Evolutionary conservation across 2,888 invertebrate species (phyloP).

Genomic region (Shargacucullia verbasci): DNA sequence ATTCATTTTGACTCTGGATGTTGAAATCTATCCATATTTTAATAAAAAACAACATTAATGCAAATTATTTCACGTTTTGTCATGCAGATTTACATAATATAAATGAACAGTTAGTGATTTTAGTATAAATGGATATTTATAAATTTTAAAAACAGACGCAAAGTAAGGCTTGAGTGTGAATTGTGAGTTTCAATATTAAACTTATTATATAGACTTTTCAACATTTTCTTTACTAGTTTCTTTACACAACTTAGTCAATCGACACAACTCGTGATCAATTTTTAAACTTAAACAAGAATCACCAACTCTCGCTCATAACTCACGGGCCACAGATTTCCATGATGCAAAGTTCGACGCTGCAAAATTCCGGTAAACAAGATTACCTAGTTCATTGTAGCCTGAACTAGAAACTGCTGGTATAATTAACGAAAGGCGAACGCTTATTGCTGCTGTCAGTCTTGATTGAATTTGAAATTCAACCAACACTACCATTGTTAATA

Average conservation of each 20-base stretch:
- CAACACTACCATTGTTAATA: conserved; percentile 15
- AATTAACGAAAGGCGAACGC: conserved; percentile 70
- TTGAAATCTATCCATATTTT: too few species aligned
- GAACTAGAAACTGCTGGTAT: conserved; percentile 61
- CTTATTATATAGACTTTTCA: too few species aligned
- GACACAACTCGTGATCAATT: conserved; percentile 6
- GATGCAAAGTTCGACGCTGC: conserved; percentile 64
- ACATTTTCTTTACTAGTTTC: too few species aligned
- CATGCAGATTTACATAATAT: too few species aligned
- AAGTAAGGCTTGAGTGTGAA: too few species aligned
- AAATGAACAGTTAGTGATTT: too few species aligned
- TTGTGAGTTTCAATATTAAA: too few species aligned
- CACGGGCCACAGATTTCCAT: conserved; percentile 62
- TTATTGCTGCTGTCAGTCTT: conserved; percentile 57
- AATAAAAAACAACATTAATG: too few species aligned
- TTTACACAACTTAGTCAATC: not conserved
- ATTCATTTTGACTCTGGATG: conserved; percentile 7
- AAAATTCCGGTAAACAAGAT: conserved; percentile 74
- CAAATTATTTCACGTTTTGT: too few species aligned
- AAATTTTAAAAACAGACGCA: too few species aligned
- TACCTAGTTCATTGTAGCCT: conserved; percentile 68
- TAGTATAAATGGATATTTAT: too few species aligned
- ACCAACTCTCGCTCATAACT: conserved; percentile 31
- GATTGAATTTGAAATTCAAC: conserved; percentile 63
- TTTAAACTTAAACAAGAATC: conserved; percentile 33